Evolutionary conservation across 2,113 vertebrate genomes (phyloP), one percentile per base, ranked within the genome.

Genomic region (Phalacrocorax carbo): DNA sequence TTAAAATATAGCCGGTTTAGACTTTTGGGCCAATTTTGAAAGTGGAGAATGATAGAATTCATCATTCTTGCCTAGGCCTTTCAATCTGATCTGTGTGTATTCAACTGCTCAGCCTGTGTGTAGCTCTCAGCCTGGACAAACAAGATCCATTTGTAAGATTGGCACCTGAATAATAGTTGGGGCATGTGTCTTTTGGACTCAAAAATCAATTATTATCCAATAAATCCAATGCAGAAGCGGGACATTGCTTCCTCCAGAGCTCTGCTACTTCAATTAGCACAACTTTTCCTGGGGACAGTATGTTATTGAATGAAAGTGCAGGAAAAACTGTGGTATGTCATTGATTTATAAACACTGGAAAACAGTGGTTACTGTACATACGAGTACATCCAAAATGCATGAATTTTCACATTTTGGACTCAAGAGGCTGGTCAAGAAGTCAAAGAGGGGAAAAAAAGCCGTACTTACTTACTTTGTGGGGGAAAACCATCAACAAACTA

Each of bases 371-470:
- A 75, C 30, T 77, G 22, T 42, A 34, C n/a, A 8, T 40, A 15
- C 36, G 48, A 88, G 81, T 82, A 82, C 71, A 92, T 62, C 68
- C 68, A 68, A 94, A 95, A 96, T 70, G 23, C 58, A 73, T 25
- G 71, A 86, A 88, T 97, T 96, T 96, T 95, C 90, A 94, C 81
- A 87, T 91, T 96, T 83, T 94, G 64, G 73, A 62, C 54, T 93
- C 58, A 93, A 96, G 69, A 97, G 76, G 32, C 77, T 96, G 88
- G 34, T 40, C 82, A 96, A 94, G 60, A 85, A 95, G 80, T 57
- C 25, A 11, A 22, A 49, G 18, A 9, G 10, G 55, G 15, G 26
- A 7, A 65, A 85, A 85, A 88, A 54, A 27, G 0, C 4, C 80
- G 0, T 13, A 70, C 57, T 73, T 88, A 22, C 15, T 75, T 96